Evolutionary conservation across 1,140 invertebrate genomes (phyloP).

Genomic region (Ceratitis capitata): DNA sequence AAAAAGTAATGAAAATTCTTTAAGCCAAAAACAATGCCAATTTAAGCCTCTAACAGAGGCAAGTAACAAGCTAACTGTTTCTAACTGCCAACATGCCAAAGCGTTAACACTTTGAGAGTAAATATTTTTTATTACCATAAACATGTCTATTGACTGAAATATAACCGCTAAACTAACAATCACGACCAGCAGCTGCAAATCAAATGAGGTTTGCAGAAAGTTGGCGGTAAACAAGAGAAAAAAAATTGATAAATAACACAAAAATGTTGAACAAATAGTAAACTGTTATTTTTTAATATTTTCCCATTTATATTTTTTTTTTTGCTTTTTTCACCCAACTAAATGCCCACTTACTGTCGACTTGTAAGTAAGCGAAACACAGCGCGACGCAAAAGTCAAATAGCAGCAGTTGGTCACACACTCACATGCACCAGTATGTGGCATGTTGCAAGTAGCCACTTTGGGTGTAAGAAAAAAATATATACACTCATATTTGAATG

Average conservation of each 20-base stretch:
- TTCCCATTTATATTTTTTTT: background rate
- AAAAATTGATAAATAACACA: constrained; percentile 16
- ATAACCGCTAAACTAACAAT: constrained; percentile 38
- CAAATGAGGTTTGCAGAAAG: background rate
- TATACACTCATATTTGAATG: background rate
- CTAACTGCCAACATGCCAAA: background rate
- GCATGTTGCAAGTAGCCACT: constrained; percentile 19
- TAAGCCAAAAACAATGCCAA: background rate
- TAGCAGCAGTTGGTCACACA: constrained; percentile 12
- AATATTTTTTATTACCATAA: background rate
- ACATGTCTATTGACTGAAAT: background rate
- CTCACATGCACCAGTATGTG: background rate
- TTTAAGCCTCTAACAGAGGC: background rate
- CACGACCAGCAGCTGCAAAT: constrained; percentile 15
- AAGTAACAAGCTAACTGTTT: background rate
- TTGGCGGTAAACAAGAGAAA: background rate
- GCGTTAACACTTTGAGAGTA: background rate
- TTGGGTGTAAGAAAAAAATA: background rate
- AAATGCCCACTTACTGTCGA: constrained; percentile 43
- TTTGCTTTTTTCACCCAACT: background rate
- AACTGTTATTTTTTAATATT: constrained; percentile 34
- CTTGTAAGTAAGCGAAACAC: background rate
- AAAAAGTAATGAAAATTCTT: background rate
- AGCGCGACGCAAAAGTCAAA: background rate
- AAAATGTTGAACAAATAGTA: constrained; percentile 28